Percentiles rank a stretch among this genome's conserved stretches.
Conservation (phyloP, 2,797 vertebrate species). For the Anas capensis region DNA sequence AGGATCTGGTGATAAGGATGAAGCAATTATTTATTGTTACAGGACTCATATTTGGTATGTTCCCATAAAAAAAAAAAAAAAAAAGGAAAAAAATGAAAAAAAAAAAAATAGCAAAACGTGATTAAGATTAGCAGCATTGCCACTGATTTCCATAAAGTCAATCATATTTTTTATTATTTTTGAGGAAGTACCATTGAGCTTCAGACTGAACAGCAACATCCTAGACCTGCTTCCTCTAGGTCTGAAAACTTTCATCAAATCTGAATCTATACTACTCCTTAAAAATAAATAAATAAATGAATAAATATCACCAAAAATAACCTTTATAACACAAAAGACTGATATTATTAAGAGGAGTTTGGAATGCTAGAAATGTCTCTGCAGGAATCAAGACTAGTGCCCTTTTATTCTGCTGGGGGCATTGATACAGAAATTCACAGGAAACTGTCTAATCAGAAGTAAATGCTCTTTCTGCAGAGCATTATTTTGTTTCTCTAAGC, state of each 20-base stretch:
- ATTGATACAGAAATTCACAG: background rate
- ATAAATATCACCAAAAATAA: background rate
- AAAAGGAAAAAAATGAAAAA: no score
- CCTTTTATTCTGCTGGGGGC: slow-evolving; percentile 8
- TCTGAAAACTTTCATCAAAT: background rate
- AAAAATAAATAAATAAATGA: background rate
- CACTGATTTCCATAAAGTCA: background rate
- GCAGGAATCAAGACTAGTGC: background rate
- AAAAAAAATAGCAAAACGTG: background rate
- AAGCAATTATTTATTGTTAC: background rate
- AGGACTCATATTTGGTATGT: background rate
- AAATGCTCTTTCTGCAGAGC: slow-evolving; percentile 10
- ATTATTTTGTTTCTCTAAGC: background rate
- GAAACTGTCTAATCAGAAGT: slow-evolving; percentile 20
- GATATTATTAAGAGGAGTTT: background rate
- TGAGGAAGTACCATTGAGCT: background rate
- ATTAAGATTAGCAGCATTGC: background rate
- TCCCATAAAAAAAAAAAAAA: no score
- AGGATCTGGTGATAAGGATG: background rate
- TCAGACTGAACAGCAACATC: background rate
- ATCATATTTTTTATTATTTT: background rate
- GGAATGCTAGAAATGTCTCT: slow-evolving; percentile 5
- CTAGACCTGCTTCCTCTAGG: background rate
- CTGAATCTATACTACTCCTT: background rate
- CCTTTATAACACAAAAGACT: background rate